Conservation (phyloP, 2,113 vertebrate genomes). For the Dicentrarchus labrax region DNA sequence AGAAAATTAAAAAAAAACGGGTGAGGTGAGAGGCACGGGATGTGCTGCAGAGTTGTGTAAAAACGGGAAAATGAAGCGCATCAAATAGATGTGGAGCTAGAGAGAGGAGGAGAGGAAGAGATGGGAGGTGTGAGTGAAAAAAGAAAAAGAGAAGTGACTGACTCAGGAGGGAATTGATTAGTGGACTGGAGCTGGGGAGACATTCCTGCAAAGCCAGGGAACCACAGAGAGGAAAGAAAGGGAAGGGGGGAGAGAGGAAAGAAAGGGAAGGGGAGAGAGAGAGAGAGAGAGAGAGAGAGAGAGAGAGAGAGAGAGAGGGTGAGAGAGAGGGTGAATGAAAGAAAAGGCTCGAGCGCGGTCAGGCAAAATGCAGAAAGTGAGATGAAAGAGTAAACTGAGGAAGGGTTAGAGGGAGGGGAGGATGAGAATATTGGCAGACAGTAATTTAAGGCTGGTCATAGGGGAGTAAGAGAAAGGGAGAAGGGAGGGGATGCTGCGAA, state of each 20-base stretch:
- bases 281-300: too few relatives aligned
- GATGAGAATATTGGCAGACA: constrained; percentile 54
- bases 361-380: constrained; percentile 49
- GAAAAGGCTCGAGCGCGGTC: not conserved
- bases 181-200: constrained; percentile 58
- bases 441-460: constrained; percentile 56
- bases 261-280: not conserved
- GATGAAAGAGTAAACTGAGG: constrained; percentile 59
- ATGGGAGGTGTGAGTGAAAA: constrained; percentile 14
- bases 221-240: constrained; percentile 36
- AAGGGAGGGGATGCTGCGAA: not conserved
- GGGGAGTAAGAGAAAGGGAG: constrained; percentile 18
- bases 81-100: constrained; percentile 33
- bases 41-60: constrained; percentile 2
- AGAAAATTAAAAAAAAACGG: constrained; percentile 8
- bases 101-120: constrained; percentile 7
- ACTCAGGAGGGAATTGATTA: constrained; percentile 77
- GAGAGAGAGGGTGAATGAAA: constrained; percentile 28
- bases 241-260: not conserved
- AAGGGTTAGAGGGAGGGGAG: constrained; percentile 28
- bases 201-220: constrained; percentile 61
- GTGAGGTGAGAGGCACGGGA: constrained; percentile 19
- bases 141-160: constrained; percentile 37
- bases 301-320: too few relatives aligned
- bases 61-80: constrained; percentile 47